Evolutionary conservation across 2,113 vertebrate genomes (phyloP), one percentile per base, ranked within the genome.

Genomic region (Willisornis vidua): DNA sequence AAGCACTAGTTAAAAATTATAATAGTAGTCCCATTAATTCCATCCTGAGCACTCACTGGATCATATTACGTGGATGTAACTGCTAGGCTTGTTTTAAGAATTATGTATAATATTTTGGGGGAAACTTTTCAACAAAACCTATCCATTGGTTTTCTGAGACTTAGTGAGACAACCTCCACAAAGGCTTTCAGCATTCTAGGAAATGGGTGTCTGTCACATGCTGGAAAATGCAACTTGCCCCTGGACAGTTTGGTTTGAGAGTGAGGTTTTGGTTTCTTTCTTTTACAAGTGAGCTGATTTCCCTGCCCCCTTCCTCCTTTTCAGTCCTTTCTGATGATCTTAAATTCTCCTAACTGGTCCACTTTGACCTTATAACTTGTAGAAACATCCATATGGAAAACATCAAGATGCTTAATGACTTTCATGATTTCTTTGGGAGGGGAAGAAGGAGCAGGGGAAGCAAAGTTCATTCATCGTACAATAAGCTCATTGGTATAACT

Each of bases 341-440:
- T 65, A 70, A 70, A 26, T 88, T 94, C 72, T 92, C 35, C 46
- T 74, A 88, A 67, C 54, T 46, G 55, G 63, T 88, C 82, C 59
- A 45, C 51, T 93, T 93, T 65, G 39, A 90, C 87, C 59, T 96
- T 92, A 35, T 62, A 90, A 77, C 39, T 95, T 86, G 41, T 78
- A 65, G 74, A 75, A 92, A 72, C n/a, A 65, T 86, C 33, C 85
- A 80, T 92, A 89, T 93, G 76, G 83, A 88, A 93, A 94, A 61
- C 61, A 88, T 90, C 68, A 78, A 37, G 65, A 90, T 90, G 14
- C 41, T 93, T 94, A 89, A 97, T 77, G 70, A 68, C 35, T 94
- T 91, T 63, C 43, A 31, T 89, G 39, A 78, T 86, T 84, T 91
- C 65, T 90, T 83, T 86, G 25, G 61, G 88, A 92, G 29, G 39